Evolutionary conservation across 2,113 vertebrate species (phyloP), one percentile per base, ranked within the genome.

Genomic region (Stigmatopora argus): DNA sequence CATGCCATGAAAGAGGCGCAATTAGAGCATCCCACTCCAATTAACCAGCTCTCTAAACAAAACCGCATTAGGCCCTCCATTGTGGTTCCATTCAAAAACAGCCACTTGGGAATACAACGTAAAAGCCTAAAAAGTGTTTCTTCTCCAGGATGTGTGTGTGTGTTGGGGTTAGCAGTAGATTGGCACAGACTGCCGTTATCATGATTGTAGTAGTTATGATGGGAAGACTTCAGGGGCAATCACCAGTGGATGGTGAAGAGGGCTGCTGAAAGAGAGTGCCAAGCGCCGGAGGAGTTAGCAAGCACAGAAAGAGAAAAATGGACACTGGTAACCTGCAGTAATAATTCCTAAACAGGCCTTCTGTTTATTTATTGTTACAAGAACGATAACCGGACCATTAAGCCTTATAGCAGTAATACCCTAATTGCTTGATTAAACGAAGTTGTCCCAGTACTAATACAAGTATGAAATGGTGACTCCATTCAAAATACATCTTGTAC

Each of bases 21-120:
- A 92, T 91, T 90, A 91, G 86, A 88, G 89, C 84, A 85, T 89
- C 89, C 87, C 86, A 88, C 88, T 83, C 86, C 88, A 91, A 92
- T 92, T 92, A 92, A 90, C 81, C 89, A 85, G 89, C 91, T 87
- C 90, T 92, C 89, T 88, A 91, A 90, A 91, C 88, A 89, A 90
- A 89, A 87, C 89, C 83, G 88, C 87, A 90, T 92, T 90, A 91
- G 90, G 85, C 78, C 83, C 87, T 90, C 90, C 79, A 92, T 91
- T 92, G 90, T 91, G 87, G 86, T 79, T 85, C 79, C 70, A 82
- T 88, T 90, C 72, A 66, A 87, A 91, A 91, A 90, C 83, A 91
- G 88, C 89, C 91, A 91, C 90, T 91, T 89, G 89, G 89, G 83
- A 86, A 83, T 79, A 81, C 83, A 71, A 83, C 89, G 89, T 89